These are phyloP conservation scores for Trichogramma dendrolimi DNA, from an alignment of 2,888 invertebrate species.

Conservation along the genomic window DNA sequence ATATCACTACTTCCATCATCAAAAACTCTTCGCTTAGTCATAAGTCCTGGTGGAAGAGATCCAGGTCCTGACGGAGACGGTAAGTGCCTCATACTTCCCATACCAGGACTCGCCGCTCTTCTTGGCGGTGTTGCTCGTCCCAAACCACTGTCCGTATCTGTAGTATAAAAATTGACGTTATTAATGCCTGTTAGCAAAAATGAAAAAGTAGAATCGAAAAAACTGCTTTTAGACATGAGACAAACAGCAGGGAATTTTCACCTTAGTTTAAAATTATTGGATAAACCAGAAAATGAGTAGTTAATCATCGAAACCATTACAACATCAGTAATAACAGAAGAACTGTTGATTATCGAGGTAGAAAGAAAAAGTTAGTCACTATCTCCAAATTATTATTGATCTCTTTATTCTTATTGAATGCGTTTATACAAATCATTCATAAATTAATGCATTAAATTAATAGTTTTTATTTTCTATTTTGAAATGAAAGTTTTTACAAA, in stretches of 20 bases:
- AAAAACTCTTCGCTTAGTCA: constrained; percentile 67
- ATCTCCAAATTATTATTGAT: neutral
- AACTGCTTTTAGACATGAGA: neutral
- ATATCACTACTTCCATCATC: constrained; percentile 81
- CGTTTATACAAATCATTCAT: too few species aligned
- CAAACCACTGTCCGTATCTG: constrained; percentile 78
- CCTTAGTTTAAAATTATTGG: constrained; percentile 11
- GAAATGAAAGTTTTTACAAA: too few species aligned
- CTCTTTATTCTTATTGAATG: too few species aligned
- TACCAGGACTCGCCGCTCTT: constrained; percentile 80
- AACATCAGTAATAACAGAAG: constrained; percentile 14
- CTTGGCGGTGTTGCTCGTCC: constrained; percentile 84
- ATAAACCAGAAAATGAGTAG: constrained; percentile 26
- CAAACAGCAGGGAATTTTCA: constrained; percentile 1
- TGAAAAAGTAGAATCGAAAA: neutral
- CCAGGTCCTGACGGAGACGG: constrained; percentile 83
- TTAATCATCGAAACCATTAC: constrained; percentile 19
- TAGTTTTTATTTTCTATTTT: constrained; percentile 1
- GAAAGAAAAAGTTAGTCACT: constrained; percentile 12
- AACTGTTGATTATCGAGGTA: constrained; percentile 2
- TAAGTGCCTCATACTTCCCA: constrained; percentile 69
- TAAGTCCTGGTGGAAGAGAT: constrained; percentile 71
- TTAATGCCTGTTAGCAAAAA: neutral
- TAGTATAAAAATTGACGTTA: constrained; percentile 27
- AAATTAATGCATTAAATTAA: neutral